Evolutionary conservation across 2,113 vertebrate genomes (phyloP).

Genomic region (Salminus brasiliensis): DNA sequence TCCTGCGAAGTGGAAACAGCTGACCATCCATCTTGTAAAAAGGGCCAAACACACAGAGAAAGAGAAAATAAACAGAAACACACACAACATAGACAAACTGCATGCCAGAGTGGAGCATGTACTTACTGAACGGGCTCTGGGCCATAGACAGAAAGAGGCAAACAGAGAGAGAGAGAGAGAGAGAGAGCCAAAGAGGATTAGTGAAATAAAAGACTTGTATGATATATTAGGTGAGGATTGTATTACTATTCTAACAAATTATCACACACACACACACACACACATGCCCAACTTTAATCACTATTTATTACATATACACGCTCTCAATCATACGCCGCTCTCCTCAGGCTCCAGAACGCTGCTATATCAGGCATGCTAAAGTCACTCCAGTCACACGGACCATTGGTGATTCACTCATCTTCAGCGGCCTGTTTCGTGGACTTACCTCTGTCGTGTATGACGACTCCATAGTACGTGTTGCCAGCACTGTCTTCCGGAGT

Average conservation of each 20-base stretch:
- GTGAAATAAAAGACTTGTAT: constrained; percentile 48
- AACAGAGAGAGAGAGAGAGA: constrained; percentile 56
- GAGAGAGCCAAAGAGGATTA: constrained; percentile 65
- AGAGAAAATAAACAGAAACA: constrained; percentile 49
- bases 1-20: constrained; percentile 10
- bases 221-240: not conserved
- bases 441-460: constrained; percentile 90
- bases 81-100: constrained; percentile 51
- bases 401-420: not conserved
- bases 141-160: constrained; percentile 68
- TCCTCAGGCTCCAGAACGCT: not conserved
- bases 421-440: not conserved
- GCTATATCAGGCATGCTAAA: not conserved
- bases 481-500: constrained; percentile 74
- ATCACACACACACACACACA: not conserved
- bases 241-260: constrained; percentile 10
- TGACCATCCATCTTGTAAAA: constrained; percentile 25
- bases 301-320: not conserved
- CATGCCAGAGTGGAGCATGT: constrained; percentile 64
- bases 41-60: constrained; percentile 22
- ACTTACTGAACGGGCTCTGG: constrained; percentile 76
- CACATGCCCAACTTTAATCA: not conserved
- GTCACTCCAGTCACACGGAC: not conserved
- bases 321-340: not conserved
- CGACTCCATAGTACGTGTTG: constrained; percentile 84